phyloP scores from a whole-genome alignment of 2,888 invertebrate species.

The Phyllotreta striolata region DNA sequence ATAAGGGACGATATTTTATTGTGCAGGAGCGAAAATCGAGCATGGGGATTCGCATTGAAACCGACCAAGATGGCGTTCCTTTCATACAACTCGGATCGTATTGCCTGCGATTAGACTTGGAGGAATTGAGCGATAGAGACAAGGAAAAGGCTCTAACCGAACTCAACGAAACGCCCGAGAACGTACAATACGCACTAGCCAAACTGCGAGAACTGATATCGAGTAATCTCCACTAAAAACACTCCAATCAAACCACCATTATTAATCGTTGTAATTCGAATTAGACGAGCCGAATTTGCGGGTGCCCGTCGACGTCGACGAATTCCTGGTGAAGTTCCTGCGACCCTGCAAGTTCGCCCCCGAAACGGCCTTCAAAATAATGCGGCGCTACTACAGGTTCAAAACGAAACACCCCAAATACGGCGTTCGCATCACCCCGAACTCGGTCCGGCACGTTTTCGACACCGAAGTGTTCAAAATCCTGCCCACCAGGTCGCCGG shows the following conservation, averaged over 20 bases:
- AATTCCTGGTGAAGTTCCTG: constrained; percentile 79
- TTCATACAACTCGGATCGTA: constrained; percentile 69
- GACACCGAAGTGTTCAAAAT: constrained; percentile 73
- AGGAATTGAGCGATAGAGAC: constrained; percentile 66
- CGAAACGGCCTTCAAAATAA: constrained; percentile 79
- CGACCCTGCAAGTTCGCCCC: constrained; percentile 88
- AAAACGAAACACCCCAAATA: constrained; percentile 69
- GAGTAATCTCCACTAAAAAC: not conserved
- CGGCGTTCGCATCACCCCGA: constrained; percentile 70
- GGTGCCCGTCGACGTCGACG: constrained; percentile 74
- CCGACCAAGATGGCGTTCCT: constrained; percentile 66
- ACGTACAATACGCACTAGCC: constrained; percentile 66
- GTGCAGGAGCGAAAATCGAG: not conserved
- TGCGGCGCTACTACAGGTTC: constrained; percentile 77
- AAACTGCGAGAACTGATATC: constrained; percentile 65
- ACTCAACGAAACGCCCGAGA: constrained; percentile 75
- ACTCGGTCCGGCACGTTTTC: constrained; percentile 69
- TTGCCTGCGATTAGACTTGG: constrained; percentile 70
- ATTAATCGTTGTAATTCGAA: constrained; percentile 1
- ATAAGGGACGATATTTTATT: not conserved
- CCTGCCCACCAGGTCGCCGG: constrained; percentile 72
- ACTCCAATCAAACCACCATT: not conserved
- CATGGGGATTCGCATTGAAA: constrained; percentile 49
- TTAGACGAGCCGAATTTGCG: constrained; percentile 69
- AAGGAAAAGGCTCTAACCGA: constrained; percentile 72